Conservation (phyloP, 2,888 invertebrate genomes). For the Platycheirus rosarum region DNA sequence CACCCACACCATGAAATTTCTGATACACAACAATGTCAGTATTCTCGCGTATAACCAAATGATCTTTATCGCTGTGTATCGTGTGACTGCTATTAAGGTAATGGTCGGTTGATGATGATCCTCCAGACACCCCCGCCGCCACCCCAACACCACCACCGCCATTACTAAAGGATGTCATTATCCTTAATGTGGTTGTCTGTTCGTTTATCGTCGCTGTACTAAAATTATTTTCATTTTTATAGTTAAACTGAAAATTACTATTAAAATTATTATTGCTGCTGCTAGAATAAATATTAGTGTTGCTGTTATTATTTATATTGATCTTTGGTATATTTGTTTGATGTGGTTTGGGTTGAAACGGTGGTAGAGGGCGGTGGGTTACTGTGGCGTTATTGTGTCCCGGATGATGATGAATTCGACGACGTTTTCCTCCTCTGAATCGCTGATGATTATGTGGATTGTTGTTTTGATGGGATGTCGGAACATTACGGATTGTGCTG, state of each 20-base stretch:
- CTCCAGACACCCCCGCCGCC: slow-evolving; percentile 36
- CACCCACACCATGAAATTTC: slow-evolving; percentile 70
- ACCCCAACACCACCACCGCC: slow-evolving; percentile 56
- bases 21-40: slow-evolving; percentile 81
- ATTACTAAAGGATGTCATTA: slow-evolving; percentile 66
- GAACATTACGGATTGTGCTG: slow-evolving; percentile 24
- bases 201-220: slow-evolving; percentile 57
- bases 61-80: slow-evolving; percentile 77
- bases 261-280: slow-evolving; percentile 63
- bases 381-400: slow-evolving; percentile 9
- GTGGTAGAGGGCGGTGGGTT: slow-evolving; percentile 17
- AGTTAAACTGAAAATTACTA: slow-evolving; percentile 70
- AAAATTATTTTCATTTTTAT: slow-evolving; percentile 70
- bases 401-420: slow-evolving; percentile 49
- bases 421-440: slow-evolving; percentile 67
- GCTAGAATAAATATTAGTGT: slow-evolving; percentile 72
- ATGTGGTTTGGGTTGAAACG: slow-evolving; percentile 41
- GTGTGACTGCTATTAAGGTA: slow-evolving; percentile 75
- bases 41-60: slow-evolving; percentile 80
- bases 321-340: slow-evolving; percentile 72
- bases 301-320: slow-evolving; percentile 55
- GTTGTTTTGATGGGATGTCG: slow-evolving; percentile 10
- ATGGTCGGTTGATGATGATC: slow-evolving; percentile 75
- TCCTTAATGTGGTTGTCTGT: slow-evolving; percentile 70
- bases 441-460: slow-evolving; percentile 33